Conservation (phyloP, 1,140 invertebrate species). For the Lucilia cuprina region DNA sequence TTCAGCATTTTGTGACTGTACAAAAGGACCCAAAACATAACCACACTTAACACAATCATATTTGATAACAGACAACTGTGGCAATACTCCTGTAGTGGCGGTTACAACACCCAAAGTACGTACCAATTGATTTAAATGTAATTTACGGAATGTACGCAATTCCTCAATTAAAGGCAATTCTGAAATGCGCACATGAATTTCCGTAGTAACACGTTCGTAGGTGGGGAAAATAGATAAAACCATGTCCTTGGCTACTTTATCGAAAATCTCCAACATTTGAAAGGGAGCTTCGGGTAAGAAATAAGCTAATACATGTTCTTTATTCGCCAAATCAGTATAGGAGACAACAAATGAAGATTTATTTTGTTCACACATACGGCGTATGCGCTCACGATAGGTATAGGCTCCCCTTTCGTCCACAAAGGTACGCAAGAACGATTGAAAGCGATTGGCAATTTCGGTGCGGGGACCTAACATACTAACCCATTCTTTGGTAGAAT, state of each 20-base stretch:
- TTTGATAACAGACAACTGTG: constrained; percentile 94
- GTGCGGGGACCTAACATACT: constrained; percentile 93
- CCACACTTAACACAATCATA: constrained; percentile 98
- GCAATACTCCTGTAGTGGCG: constrained; percentile 92
- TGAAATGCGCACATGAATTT: constrained; percentile 93
- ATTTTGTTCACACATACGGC: constrained; percentile 94
- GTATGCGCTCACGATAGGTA: constrained; percentile 92
- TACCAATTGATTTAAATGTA: constrained; percentile 96
- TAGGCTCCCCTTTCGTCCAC: constrained; percentile 87
- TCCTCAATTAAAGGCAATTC: constrained; percentile 97
- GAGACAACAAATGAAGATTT: constrained; percentile 91
- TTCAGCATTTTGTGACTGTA: constrained; percentile 92
- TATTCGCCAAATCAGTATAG: constrained; percentile 87
- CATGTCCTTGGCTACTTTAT: constrained; percentile 93
- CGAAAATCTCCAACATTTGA: constrained; percentile 95
- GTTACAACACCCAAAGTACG: constrained; percentile 96
- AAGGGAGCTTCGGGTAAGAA: constrained; percentile 97
- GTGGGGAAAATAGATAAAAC: constrained; percentile 95
- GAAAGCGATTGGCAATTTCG: constrained; percentile 97
- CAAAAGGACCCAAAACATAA: constrained; percentile 94
- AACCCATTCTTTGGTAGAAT: constrained; percentile 94
- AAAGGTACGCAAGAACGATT: constrained; percentile 92
- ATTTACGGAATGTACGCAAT: constrained; percentile 90
- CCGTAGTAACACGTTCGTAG: constrained; percentile 91
- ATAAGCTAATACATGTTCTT: constrained; percentile 93